Base-by-base conservation (phyloP, 2,888 invertebrate species). In the Zygothrica quintamaculata region DNA sequence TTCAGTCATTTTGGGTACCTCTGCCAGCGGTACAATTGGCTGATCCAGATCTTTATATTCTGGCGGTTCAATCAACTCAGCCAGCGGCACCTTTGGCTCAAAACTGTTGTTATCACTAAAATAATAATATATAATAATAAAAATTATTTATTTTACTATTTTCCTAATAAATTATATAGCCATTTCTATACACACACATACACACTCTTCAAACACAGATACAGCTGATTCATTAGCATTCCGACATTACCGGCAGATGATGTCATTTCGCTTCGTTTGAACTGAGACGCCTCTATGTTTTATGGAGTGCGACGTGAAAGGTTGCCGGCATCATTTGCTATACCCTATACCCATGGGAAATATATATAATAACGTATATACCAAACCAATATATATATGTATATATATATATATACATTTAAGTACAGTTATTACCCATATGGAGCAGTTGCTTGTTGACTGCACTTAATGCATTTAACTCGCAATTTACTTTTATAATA, bases 151-250 rank as follows among this genome's bases (percentile, higher is more conserved):
- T 46, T 16, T 39, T 47, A 37, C 56, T 37, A 13, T 61, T 51
- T 29, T 39, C 50, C 33, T 47, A 44, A 15, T 44, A 46, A 43
- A 43, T 48, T 42, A 13, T 43, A 46, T 13, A 36, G 43, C 40
- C 31, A 52, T 47, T 34, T 12, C 18, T 34, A 52, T 26, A 34
- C 18, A 29, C 12, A 40, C 31, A 18, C 4, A 40, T 22, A 7
- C 34, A 39, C 66, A 64, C n/a, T n/a, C n/a, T n/a, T n/a, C 18
- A 29, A 15, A 40, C 31, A 18, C 4, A 40, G 25, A 7, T 31
- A 39, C 66, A 64, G 80, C 69, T 86, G 81, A 81, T 72, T 74
- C 75, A 86, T 87, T 84, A 66, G 69, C 71, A 36, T 43, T 70
- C 64, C 64, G 69, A 62, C 80, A 36, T n/a, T n/a, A n/a, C n/a